Conservation (phyloP, 1,140 invertebrate species). For the Saccostrea cuccullata region DNA sequence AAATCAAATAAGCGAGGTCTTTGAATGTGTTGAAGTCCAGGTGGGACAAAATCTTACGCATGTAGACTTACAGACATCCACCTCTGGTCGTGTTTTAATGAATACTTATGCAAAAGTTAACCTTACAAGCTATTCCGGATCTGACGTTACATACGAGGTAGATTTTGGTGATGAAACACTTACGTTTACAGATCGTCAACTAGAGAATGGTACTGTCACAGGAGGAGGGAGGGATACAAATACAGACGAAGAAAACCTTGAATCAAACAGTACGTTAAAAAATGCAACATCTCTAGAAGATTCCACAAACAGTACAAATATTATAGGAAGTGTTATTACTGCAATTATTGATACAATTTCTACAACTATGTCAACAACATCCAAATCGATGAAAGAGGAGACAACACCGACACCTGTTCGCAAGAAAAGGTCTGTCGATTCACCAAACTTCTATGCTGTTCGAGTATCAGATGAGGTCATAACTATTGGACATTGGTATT, state of each 20-base stretch:
- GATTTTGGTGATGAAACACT: conserved; percentile 71
- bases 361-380: conserved; percentile 5
- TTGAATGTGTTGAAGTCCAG: conserved; percentile 62
- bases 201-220: conserved; percentile 45
- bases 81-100: conserved; percentile 58
- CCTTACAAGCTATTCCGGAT: conserved; percentile 68
- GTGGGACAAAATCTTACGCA: conserved; percentile 75
- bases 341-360: neutral
- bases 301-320: neutral
- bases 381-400: conserved; percentile 3
- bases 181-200: conserved; percentile 58
- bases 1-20: conserved; percentile 71
- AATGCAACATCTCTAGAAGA: conserved; percentile 32
- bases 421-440: neutral
- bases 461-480: conserved; percentile 51
- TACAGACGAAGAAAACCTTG: neutral
- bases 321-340: neutral
- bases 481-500: conserved; percentile 66
- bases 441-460: conserved; percentile 19
- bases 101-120: conserved; percentile 58
- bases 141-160: conserved; percentile 68
- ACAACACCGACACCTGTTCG: neutral
- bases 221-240: neutral
- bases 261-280: neutral
- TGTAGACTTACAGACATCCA: conserved; percentile 68